phyloP scores from a whole-genome alignment of 2,113 vertebrate species.

The Conger conger region DNA sequence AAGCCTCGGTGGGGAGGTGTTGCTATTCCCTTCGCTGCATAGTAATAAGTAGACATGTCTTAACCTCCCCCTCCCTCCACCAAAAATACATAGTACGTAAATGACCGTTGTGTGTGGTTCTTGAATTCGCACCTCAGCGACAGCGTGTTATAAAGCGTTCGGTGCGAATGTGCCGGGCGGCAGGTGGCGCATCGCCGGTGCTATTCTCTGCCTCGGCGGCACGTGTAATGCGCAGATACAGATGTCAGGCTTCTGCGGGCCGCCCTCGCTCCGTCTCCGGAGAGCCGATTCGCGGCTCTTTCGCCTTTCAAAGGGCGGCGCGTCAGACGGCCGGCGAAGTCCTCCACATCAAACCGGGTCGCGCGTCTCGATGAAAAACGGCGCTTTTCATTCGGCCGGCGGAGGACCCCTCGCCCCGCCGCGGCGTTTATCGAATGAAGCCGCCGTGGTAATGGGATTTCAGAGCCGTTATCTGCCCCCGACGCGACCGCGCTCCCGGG shows the following conservation, averaged over 20 bases:
- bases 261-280: not conserved
- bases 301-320: not conserved
- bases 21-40: not conserved
- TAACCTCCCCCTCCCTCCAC: no score
- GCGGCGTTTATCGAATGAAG: constrained; percentile 8
- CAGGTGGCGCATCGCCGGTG: not conserved
- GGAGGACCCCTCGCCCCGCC: not conserved
- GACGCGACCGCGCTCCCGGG: not conserved
- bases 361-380: not conserved
- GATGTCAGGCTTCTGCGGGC: not conserved
- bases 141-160: not conserved
- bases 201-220: not conserved
- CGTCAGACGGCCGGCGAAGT: not conserved
- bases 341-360: not conserved
- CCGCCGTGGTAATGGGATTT: constrained; percentile 14
- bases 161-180: not conserved
- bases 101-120: not conserved
- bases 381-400: not conserved
- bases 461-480: constrained; percentile 23
- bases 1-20: not conserved
- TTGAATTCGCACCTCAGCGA: not conserved
- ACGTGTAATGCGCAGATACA: not conserved
- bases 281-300: not conserved
- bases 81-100: no score
- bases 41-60: not conserved